Base-by-base conservation (phyloP, 1,140 invertebrate species). In the Tetranychus urticae region DNA sequence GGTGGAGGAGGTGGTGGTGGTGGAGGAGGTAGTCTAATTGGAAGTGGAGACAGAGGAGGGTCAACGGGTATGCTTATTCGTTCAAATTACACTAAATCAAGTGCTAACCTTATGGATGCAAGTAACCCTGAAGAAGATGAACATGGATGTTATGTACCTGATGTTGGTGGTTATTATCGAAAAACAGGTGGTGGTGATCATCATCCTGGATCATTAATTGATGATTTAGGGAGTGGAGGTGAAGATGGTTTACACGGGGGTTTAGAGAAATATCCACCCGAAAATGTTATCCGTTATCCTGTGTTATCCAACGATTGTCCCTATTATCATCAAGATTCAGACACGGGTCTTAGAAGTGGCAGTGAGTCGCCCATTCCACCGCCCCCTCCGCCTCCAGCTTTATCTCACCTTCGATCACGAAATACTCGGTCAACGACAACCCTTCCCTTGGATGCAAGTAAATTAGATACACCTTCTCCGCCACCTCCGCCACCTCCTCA, bases 61-160 rank as follows among this genome's bases (percentile, higher is more conserved):
- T 42, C 39, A 42, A 42, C 39, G 39, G 56, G 34, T n/a, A 57
- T n/a, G 36, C 31, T 57, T 39, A 35, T 14, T 13, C 12, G 37
- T 14, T 36, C 56, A 14, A 45, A 59, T 46, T 35, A 31, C 23
- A 46, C 34, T 33, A 33, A 35, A 46, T 33, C 23, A 33, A 59
- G 46, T 46, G 23, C 58, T 7, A 59, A 59, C 36, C 12, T 56
- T 34, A 48, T 35, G 23, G 58, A 59, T 48, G 47, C n/a, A 12
- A 55, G 36, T 23, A 45, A 56, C 42, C 34, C 66, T n/a, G 65
- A 66, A 14, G 67, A 68, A 33, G 67, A 68, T 55, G 62, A 65
- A 31, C 61, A 65, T 55, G 68, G 66, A 5, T 69, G 68, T 48
- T 69, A 69, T 58, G 67, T 69, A n/a, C 68, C 68, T 12, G 68